Conservation (phyloP, 2,113 vertebrate genomes). For the Pyxicephalus adspersus region DNA sequence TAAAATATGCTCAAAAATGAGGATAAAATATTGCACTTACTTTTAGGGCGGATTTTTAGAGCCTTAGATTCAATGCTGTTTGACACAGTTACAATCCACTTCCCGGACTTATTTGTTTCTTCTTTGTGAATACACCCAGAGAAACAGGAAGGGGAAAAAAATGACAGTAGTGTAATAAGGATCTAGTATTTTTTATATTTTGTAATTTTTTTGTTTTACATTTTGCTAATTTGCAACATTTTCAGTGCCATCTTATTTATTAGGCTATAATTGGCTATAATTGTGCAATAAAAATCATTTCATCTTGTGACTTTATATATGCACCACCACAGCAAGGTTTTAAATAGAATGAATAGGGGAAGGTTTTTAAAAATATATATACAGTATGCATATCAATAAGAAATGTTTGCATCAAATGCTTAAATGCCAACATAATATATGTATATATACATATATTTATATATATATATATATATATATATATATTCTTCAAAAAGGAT, state of each 20-base stretch:
- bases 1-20: conserved; percentile 32
- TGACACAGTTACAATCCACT: conserved; percentile 51
- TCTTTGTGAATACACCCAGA: conserved; percentile 43
- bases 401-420: not conserved
- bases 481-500: too few relatives aligned
- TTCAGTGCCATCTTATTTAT: conserved; percentile 28
- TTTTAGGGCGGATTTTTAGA: conserved; percentile 49
- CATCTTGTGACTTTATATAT: conserved; percentile 10
- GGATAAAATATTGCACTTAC: conserved; percentile 54
- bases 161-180: conserved; percentile 51
- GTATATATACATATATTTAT: too few relatives aligned
- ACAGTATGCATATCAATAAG: not conserved
- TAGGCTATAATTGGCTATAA: conserved; percentile 27
- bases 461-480: too few relatives aligned
- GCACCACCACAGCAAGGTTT: not conserved
- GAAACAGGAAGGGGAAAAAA: conserved; percentile 50
- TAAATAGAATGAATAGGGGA: conserved; percentile 5
- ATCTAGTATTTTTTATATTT: conserved; percentile 22
- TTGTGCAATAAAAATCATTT: not conserved
- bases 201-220: conserved; percentile 33
- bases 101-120: conserved; percentile 51
- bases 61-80: conserved; percentile 53
- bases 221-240: conserved; percentile 29
- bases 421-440: too few relatives aligned
- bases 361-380: conserved; percentile 26